phyloP scores from a whole-genome alignment of 2,888 invertebrate species.

The Buathra laborator region DNA sequence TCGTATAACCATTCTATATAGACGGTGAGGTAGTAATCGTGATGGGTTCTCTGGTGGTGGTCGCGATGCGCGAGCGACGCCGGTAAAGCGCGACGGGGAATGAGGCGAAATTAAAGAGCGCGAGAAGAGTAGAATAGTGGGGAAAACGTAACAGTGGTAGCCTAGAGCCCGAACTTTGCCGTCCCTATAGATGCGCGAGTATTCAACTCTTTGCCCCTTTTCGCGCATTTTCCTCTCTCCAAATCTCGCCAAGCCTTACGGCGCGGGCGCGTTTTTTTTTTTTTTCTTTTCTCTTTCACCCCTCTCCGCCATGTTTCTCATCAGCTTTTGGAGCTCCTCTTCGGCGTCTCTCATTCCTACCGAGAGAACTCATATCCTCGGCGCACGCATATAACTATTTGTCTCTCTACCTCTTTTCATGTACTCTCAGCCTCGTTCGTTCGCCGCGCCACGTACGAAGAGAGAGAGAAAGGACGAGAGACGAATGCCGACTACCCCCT shows the following conservation, averaged over 20 bases:
- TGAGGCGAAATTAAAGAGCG: constrained; percentile 72
- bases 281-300: neutral
- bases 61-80: constrained; percentile 57
- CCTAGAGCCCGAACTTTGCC: constrained; percentile 49
- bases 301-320: constrained; percentile 19
- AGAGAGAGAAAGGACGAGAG: constrained; percentile 31
- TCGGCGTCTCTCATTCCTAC: constrained; percentile 44
- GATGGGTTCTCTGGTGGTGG: constrained; percentile 45
- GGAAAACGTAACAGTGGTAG: constrained; percentile 54
- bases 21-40: constrained; percentile 69
- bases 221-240: constrained; percentile 63
- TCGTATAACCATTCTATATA: constrained; percentile 49
- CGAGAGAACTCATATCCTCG: constrained; percentile 64
- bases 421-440: constrained; percentile 63
- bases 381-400: constrained; percentile 68
- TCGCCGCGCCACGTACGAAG: constrained; percentile 65
- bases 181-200: constrained; percentile 70
- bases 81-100: constrained; percentile 72
- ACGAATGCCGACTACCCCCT: constrained; percentile 70
- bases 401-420: constrained; percentile 53
- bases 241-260: neutral
- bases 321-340: constrained; percentile 15
- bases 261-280: constrained; percentile 28
- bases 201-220: constrained; percentile 65
- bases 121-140: constrained; percentile 60